Evolutionary conservation across 2,888 invertebrate genomes (phyloP).

Genomic region (Agrochola lychnidis): DNA sequence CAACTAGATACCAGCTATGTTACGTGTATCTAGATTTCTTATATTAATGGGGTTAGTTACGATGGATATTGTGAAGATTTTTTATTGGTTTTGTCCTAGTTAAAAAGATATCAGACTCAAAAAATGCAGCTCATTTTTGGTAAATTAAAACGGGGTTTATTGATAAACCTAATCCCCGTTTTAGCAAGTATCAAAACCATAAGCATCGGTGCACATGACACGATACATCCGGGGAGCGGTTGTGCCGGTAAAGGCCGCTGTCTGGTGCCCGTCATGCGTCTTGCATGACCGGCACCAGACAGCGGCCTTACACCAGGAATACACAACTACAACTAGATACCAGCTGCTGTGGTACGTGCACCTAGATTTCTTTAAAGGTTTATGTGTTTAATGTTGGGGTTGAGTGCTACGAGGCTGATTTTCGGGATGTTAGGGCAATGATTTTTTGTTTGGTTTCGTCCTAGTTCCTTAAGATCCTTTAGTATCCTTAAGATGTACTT

Average conservation of each 20-base stretch:
- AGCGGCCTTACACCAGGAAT: conserved; percentile 72
- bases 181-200: conserved; percentile 74
- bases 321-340: conserved; percentile 40
- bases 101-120: too few relatives aligned
- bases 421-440: neutral
- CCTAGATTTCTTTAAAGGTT: conserved; percentile 52
- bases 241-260: conserved; percentile 77
- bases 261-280: too few relatives aligned
- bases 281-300: conserved; percentile 81
- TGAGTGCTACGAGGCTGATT: neutral
- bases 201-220: conserved; percentile 65
- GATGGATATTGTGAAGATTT: too few relatives aligned
- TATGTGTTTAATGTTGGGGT: conserved; percentile 21
- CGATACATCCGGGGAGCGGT: conserved; percentile 80
- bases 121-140: too few relatives aligned
- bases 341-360: conserved; percentile 15
- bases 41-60: too few relatives aligned
- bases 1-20: conserved; percentile 18
- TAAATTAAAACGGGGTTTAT: too few relatives aligned
- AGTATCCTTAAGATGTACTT: too few relatives aligned
- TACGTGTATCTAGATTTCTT: conserved; percentile 45
- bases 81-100: too few relatives aligned
- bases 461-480: too few relatives aligned
- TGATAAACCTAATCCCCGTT: too few relatives aligned
- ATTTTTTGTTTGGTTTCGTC: neutral